phyloP scores from a whole-genome alignment of 2,888 invertebrate genomes.

The Phaonia tiefii region DNA sequence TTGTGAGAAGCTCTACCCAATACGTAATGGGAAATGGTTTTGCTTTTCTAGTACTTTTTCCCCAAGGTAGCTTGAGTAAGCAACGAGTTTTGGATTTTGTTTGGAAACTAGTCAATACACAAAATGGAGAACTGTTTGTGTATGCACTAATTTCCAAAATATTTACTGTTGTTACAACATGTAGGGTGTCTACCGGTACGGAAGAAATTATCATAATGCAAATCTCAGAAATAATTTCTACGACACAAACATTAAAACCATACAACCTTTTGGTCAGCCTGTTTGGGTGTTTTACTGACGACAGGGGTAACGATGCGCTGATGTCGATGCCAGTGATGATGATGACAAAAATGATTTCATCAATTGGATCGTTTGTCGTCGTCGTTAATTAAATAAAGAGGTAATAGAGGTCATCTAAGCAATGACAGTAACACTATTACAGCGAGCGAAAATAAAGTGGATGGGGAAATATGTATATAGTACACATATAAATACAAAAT shows the following conservation, averaged over 20 bases:
- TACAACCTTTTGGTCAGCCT: neutral
- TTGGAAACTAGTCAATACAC: no score
- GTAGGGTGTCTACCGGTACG: no score
- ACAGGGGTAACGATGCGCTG: neutral
- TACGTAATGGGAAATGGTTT: no score
- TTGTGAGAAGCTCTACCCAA: no score
- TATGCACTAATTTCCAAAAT: no score
- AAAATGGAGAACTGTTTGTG: no score
- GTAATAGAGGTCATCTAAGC: slow-evolving; percentile 53
- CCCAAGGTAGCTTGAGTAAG: no score
- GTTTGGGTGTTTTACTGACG: neutral
- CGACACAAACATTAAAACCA: neutral
- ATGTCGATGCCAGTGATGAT: slow-evolving; percentile 15
- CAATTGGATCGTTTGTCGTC: slow-evolving; percentile 28
- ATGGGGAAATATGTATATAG: neutral
- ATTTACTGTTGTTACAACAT: no score
- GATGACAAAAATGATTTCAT: slow-evolving; percentile 33
- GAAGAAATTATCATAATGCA: neutral
- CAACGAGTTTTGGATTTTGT: no score
- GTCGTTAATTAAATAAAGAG: slow-evolving; percentile 60
- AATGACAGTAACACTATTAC: neutral
- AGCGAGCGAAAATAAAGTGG: neutral
- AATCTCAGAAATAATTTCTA: slow-evolving; percentile 15
- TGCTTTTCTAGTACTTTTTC: no score
- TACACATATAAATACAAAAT: neutral